phyloP scores from a whole-genome alignment of 2,797 vertebrate genomes.

The Tokudaia tokunoshimensis region DNA sequence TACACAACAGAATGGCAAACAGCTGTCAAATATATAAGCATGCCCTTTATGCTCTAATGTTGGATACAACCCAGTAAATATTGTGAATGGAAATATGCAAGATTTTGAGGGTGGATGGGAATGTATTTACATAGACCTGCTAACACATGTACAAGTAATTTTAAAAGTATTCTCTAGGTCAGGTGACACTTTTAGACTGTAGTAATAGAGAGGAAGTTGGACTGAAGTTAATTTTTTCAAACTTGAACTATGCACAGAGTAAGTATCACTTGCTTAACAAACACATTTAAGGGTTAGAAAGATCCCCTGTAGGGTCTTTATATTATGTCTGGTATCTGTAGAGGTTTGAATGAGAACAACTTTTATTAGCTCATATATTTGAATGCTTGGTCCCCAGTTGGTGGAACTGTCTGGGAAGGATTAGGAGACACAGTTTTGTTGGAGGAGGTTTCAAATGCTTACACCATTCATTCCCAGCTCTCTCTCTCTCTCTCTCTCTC shows the following conservation, averaged over 20 bases:
- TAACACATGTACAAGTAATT: not conserved
- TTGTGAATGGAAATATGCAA: conserved; percentile 21
- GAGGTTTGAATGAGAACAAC: not conserved
- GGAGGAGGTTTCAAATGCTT: not conserved
- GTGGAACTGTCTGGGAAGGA: not conserved
- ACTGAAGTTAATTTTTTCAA: not conserved
- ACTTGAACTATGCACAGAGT: not conserved
- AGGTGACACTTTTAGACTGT: not conserved
- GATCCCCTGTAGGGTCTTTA: not conserved
- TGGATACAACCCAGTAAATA: not conserved
- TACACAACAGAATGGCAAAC: conserved; percentile 1
- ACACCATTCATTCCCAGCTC: not conserved
- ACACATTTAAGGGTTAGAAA: conserved; percentile 3
- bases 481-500: not conserved
- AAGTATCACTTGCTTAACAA: not conserved
- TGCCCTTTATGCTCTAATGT: not conserved
- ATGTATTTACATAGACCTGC: conserved; percentile 42
- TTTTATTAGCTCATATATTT: not conserved
- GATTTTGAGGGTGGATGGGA: not conserved
- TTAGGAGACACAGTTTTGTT: not conserved
- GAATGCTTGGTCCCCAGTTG: not conserved
- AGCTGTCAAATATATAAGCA: conserved; percentile 40
- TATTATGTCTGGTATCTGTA: not conserved
- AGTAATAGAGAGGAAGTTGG: not conserved
- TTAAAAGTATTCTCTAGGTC: not conserved